These are phyloP conservation scores for Oreotrochilus melanogaster DNA, from an alignment of 2,113 vertebrate genomes.

Conservation along the genomic window DNA sequence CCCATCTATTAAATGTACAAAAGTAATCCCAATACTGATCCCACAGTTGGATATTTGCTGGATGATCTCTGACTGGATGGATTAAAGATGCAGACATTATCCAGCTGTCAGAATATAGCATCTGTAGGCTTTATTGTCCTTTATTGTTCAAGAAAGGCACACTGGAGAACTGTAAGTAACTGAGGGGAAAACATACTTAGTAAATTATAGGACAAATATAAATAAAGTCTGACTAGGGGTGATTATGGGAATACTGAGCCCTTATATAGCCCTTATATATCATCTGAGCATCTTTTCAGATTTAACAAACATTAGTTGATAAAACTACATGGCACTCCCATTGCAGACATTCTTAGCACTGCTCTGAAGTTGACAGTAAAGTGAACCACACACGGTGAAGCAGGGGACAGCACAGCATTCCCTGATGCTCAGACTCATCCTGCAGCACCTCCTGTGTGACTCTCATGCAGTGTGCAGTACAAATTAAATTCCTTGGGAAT, in stretches of 20 bases:
- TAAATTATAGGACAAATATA: background rate
- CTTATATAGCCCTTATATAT: background rate
- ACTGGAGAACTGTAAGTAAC: background rate
- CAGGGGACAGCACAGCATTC: background rate
- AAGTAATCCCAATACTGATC: background rate
- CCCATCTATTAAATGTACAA: background rate
- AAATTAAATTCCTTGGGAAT: background rate
- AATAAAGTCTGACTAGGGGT: background rate
- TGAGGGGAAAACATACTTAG: background rate
- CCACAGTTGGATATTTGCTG: conserved; percentile 8
- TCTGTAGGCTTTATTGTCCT: background rate
- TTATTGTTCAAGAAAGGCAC: background rate
- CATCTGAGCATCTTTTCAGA: background rate
- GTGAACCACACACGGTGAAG: background rate
- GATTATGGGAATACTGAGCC: background rate
- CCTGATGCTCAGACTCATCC: background rate
- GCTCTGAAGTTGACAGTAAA: background rate
- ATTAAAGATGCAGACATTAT: conserved; percentile 1
- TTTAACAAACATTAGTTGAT: background rate
- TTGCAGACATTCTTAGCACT: background rate
- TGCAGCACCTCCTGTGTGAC: background rate
- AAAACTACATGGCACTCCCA: background rate
- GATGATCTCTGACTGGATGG: background rate
- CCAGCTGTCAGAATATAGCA: conserved; percentile 32
- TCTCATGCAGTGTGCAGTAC: background rate